Evolutionary conservation across 1,140 invertebrate species (phyloP).

Genomic region (Teleogryllus occipitalis): DNA sequence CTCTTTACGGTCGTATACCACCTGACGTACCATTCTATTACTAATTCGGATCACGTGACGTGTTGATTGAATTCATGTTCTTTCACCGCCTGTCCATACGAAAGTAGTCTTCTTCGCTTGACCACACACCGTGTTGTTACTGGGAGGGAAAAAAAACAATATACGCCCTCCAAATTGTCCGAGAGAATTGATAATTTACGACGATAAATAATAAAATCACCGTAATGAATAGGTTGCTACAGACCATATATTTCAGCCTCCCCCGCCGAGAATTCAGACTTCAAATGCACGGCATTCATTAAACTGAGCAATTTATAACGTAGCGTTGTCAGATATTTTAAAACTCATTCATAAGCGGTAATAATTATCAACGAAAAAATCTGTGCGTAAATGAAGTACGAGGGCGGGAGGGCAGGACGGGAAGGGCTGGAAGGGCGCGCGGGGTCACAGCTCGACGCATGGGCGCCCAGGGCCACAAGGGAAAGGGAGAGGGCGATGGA

Average conservation of each 20-base stretch:
- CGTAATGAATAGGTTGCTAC: not conserved
- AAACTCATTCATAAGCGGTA: not conserved
- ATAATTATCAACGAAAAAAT: conserved; percentile 1
- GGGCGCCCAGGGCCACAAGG: no score
- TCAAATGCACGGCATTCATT: conserved; percentile 1
- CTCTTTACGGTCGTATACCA: no score
- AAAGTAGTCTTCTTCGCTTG: no score
- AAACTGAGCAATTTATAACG: not conserved
- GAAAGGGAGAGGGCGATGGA: not conserved
- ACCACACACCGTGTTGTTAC: no score
- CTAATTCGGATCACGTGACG: no score
- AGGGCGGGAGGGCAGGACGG: not conserved
- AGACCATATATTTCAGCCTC: not conserved
- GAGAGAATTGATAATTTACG: not conserved
- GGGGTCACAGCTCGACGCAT: not conserved
- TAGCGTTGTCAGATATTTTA: not conserved
- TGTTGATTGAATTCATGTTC: no score
- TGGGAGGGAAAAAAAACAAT: no score
- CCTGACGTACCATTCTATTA: no score
- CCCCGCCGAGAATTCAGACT: not conserved
- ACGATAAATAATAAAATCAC: conserved; percentile 6
- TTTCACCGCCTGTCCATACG: no score
- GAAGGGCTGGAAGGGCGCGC: not conserved
- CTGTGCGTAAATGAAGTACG: not conserved
- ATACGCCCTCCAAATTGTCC: no score